Base-by-base conservation (phyloP, 1,140 invertebrate genomes). In the Lerema accius region DNA sequence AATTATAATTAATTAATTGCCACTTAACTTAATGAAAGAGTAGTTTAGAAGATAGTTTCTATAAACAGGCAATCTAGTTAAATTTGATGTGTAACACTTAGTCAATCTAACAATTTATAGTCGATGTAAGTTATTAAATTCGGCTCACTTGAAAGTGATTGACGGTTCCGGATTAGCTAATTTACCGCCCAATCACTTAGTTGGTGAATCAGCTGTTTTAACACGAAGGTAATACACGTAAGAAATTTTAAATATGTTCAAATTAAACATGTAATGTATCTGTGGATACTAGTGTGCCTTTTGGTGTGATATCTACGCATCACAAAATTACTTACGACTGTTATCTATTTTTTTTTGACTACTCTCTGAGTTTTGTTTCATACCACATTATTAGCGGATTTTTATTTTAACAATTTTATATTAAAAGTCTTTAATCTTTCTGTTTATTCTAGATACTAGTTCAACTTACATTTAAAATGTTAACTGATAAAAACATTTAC, bases 151-250 rank as follows among this genome's bases (percentile, higher is more conserved):
- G 23, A 63, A 45, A 74, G 46, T 81, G 76, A 82, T 77, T 77
- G 78, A 78, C 73, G 73, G 63, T 62, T 72, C 62, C 45, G 65
- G 64, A 65, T 80, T 69, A 74, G 71, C 63, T 77, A 78, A 84
- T 82, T 80, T 84, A 73, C 70, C 79, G 62, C 51, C 68, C 79
- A 82, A 84, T 84, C 78, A 82, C 79, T 84, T 78, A 82, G 61
- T n/a, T 42, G 55, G 53, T 78, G 74, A 84, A 53, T 72, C 55
- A 69, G 76, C 72, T 63, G 67, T 65, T 70, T 69, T 63, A 17
- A 64, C 26, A 11, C 9, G 28, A 63, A 59, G 40, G 42, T 58
- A 63, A 40, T 53, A 42, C 53, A 42, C n/a, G 32, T 46, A 59
- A 43, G 7, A 7, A 19, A 32, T n/a, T 59, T 59, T 7, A 32